These are phyloP conservation scores for Muschampia plurimacula DNA, from an alignment of 2,888 invertebrate species.

Conservation along the genomic window DNA sequence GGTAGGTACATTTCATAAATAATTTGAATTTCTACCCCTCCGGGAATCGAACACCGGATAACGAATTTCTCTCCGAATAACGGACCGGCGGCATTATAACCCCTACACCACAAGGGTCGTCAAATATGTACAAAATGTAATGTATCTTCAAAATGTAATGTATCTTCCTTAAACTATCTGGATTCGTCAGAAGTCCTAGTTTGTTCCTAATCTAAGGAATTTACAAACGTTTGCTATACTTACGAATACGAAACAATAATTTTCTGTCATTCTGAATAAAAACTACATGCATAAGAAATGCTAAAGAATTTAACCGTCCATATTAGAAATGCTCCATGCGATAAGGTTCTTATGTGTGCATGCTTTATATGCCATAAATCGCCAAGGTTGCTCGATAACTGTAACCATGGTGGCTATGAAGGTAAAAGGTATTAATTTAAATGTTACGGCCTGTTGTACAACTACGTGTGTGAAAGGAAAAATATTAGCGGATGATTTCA, in stretches of 20 bases:
- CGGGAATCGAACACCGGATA: too few species aligned
- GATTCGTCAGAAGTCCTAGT: not conserved
- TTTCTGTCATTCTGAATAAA: not conserved
- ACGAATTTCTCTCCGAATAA: too few species aligned
- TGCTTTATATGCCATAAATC: slow-evolving; percentile 33
- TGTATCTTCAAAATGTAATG: too few species aligned
- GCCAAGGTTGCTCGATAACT: slow-evolving; percentile 41
- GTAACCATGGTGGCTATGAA: slow-evolving; percentile 26
- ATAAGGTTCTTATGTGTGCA: slow-evolving; percentile 19
- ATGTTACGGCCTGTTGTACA: slow-evolving; percentile 13
- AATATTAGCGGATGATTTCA: too few species aligned
- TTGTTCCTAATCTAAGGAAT: not conserved
- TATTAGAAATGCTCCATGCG: slow-evolving; percentile 30
- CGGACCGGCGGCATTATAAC: too few species aligned
- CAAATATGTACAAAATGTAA: too few species aligned
- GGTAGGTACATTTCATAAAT: too few species aligned
- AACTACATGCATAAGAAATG: slow-evolving; percentile 3
- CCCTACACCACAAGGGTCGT: too few species aligned
- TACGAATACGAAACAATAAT: not conserved
- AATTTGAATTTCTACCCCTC: too few species aligned
- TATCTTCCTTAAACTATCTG: too few species aligned
- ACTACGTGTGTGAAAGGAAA: not conserved
- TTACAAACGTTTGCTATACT: not conserved
- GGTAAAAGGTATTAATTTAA: slow-evolving; percentile 29
- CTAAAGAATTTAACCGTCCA: slow-evolving; percentile 14